Evolutionary conservation across 2,888 invertebrate genomes (phyloP).

Genomic region (Hofmannophila pseudospretella): DNA sequence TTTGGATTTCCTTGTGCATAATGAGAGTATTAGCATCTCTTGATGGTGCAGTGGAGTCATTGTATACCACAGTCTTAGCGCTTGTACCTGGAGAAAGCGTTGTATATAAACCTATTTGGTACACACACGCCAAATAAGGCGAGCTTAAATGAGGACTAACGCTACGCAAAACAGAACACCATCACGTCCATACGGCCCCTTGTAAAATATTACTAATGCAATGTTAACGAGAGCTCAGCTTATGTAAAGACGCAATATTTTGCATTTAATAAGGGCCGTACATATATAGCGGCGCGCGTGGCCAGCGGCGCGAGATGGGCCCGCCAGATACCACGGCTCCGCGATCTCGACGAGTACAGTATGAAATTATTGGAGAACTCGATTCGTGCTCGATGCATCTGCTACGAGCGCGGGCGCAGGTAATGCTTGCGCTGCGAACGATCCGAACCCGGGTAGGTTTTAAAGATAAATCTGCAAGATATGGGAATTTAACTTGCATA

Average conservation of each 20-base stretch:
- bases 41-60: too few species aligned
- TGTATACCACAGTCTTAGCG: too few species aligned
- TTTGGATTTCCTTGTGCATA: too few species aligned
- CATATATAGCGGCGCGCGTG: slow-evolving; percentile 47
- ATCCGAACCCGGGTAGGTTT: slow-evolving; percentile 57
- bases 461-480: slow-evolving; percentile 65
- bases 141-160: background rate
- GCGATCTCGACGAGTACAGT: slow-evolving; percentile 42
- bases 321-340: slow-evolving; percentile 42
- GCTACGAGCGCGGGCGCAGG: slow-evolving; percentile 38
- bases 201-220: slow-evolving; percentile 63
- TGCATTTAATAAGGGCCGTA: slow-evolving; percentile 70
- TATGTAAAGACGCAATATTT: slow-evolving; percentile 68
- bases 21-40: too few species aligned
- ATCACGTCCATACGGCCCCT: slow-evolving; percentile 18
- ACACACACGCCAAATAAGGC: too few species aligned
- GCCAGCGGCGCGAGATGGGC: slow-evolving; percentile 66
- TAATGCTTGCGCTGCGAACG: slow-evolving; percentile 56
- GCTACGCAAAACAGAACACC: background rate
- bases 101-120: too few species aligned
- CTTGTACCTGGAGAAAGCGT: too few species aligned
- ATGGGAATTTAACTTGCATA: slow-evolving; percentile 35
- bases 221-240: slow-evolving; percentile 67
- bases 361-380: slow-evolving; percentile 74
- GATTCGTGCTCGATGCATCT: slow-evolving; percentile 72